Percentiles rank a stretch among this genome's conserved stretches.
Evolutionary conservation across 2,113 vertebrate genomes (phyloP).

Genomic region (Hiodon tergisus): DNA sequence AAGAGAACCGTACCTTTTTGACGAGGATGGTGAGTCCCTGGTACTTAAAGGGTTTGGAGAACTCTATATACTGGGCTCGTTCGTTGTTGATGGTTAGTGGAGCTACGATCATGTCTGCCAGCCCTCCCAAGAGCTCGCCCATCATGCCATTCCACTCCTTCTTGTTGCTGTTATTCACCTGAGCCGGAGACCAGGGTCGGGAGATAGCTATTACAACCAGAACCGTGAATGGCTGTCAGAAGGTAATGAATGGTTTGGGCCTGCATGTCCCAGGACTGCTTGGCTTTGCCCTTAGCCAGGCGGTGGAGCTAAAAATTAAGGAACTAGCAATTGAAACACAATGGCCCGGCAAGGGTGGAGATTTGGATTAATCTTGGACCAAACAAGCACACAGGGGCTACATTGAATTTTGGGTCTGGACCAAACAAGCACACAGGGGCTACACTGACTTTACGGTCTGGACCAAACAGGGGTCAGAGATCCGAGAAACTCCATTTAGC

Average conservation of each 20-base stretch:
- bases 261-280: not conserved
- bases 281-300: too few species aligned
- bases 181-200: not conserved
- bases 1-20: constrained; percentile 80
- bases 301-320: not conserved
- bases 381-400: not conserved
- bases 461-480: not conserved
- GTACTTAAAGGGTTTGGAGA: constrained; percentile 98
- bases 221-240: not conserved
- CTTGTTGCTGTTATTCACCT: constrained; percentile 99
- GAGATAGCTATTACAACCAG: not conserved
- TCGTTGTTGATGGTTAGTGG: constrained; percentile 97
- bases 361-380: not conserved
- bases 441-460: not conserved
- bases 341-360: too few species aligned
- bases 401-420: not conserved
- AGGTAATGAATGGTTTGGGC: not conserved
- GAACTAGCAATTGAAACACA: not conserved
- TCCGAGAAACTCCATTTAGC: constrained; percentile 3
- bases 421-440: not conserved
- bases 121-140: constrained; percentile 89
- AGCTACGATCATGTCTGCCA: constrained; percentile 95
- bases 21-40: constrained; percentile 97
- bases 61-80: constrained; percentile 95
- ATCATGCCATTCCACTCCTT: constrained; percentile 99